phyloP scores from a whole-genome alignment of 2,113 vertebrate species.

The Cariama cristata region DNA sequence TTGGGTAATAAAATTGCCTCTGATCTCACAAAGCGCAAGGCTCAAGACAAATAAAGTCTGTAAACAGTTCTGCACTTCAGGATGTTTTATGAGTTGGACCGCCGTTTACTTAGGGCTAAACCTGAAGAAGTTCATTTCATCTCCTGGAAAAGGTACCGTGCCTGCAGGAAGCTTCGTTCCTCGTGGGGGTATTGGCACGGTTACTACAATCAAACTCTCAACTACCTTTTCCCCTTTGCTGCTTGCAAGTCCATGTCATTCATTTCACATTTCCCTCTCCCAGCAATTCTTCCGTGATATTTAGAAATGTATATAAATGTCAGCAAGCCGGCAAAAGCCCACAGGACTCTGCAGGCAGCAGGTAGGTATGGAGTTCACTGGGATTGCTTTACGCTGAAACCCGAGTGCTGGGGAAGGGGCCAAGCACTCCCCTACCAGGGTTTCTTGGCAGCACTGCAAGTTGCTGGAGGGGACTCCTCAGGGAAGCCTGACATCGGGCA shows the following conservation, averaged over 20 bases:
- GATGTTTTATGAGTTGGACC: constrained; percentile 49
- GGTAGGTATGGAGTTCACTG: accelerated
- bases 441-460: background rate
- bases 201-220: background rate
- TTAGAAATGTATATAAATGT: constrained; percentile 33
- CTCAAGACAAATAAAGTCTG: constrained; percentile 70
- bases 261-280: background rate
- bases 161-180: background rate
- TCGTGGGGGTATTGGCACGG: background rate
- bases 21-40: constrained; percentile 23
- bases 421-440: background rate
- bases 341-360: background rate
- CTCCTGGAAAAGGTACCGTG: background rate
- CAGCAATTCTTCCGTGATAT: background rate
- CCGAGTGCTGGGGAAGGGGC: background rate
- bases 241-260: background rate
- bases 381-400: background rate
- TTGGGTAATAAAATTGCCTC: constrained; percentile 57
- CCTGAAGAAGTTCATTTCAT: constrained; percentile 59
- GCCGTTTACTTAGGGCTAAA: constrained; percentile 59
- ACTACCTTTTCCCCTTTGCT: background rate
- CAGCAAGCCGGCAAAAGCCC: background rate
- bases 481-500: background rate
- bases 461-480: background rate
- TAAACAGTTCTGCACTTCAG: constrained; percentile 56